Percentiles rank a stretch among this genome's conserved stretches.
These are phyloP conservation scores for Cinara cedri DNA, from an alignment of 2,888 invertebrate genomes.

Conservation along the genomic window DNA sequence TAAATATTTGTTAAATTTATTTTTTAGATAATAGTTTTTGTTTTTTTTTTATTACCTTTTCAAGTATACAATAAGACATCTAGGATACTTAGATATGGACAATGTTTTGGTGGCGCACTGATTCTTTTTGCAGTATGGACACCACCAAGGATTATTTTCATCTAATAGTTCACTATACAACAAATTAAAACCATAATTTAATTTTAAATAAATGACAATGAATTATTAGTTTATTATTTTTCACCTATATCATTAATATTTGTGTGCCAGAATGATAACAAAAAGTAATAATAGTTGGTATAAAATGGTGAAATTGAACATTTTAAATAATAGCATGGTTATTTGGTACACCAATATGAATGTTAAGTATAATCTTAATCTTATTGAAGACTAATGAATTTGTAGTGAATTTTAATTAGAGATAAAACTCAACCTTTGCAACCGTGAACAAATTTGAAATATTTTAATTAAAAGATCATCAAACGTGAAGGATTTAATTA, in stretches of 20 bases:
- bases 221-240: too few species aligned
- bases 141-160: constrained; percentile 72
- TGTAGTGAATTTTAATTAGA: background rate
- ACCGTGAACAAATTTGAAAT: too few species aligned
- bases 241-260: too few species aligned
- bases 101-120: constrained; percentile 72
- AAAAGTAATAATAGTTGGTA: too few species aligned
- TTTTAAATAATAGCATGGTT: too few species aligned
- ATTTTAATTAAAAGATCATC: background rate
- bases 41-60: constrained; percentile 64
- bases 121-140: constrained; percentile 69
- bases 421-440: background rate
- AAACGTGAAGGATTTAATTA: too few species aligned
- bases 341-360: too few species aligned
- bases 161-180: constrained; percentile 69
- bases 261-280: too few species aligned
- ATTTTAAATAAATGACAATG: background rate
- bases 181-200: constrained; percentile 30
- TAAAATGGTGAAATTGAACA: too few species aligned
- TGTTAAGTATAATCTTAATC: too few species aligned
- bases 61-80: constrained; percentile 70
- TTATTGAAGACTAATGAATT: too few species aligned
- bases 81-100: constrained; percentile 70
- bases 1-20: background rate
- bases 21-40: background rate